Base-by-base conservation (phyloP, 2,888 invertebrate genomes). In the Epinotia ramella region DNA sequence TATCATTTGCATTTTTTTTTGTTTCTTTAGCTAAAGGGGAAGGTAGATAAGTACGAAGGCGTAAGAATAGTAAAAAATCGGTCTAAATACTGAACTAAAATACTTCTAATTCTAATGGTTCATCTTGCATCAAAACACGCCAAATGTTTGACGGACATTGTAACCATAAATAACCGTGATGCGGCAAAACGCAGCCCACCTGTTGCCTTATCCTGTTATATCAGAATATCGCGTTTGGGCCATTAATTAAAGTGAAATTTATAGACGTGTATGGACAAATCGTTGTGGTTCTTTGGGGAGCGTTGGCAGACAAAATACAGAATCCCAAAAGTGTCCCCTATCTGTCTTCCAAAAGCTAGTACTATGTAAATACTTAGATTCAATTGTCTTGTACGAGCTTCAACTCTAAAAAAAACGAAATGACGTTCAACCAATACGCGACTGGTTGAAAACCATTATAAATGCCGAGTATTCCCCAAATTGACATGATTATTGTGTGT, bases 221-320 rank as follows among this genome's bases (percentile, higher is more conserved):
- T 91, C 91, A 89, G 88, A 91, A 89, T 88, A 90, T 89, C 87
- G 86, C 87, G 86, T 86, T 86, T 80, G 80, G 83, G 81, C 85
- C 86, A 92, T 93, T 92, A 92, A 92, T 94, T 93, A 89, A 88
- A 84, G 78, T 86, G 88, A 92, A 93, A 92, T 92, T 91, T 91
- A 92, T 92, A 89, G 76, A 66, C 75, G 65, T 83, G 81, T 87
- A 84, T 84, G 86, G 89, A 93, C 91, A 92, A 90, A 92, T 92
- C 85, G 85, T 83, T 82, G 73, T 84, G 83, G 83, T 83, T 84
- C 87, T 87, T 83, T 82, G 78, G 81, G 81, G 81, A 92, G 12
- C 73, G 89, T 86, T 78, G 78, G 84, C 86, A 86, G 73, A 85
- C 78, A 79, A 84, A 72, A 59, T 73, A 44, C 16, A 0, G 40